Base-by-base conservation (phyloP, 2,113 vertebrate species). In the Actinemys pallida region DNA sequence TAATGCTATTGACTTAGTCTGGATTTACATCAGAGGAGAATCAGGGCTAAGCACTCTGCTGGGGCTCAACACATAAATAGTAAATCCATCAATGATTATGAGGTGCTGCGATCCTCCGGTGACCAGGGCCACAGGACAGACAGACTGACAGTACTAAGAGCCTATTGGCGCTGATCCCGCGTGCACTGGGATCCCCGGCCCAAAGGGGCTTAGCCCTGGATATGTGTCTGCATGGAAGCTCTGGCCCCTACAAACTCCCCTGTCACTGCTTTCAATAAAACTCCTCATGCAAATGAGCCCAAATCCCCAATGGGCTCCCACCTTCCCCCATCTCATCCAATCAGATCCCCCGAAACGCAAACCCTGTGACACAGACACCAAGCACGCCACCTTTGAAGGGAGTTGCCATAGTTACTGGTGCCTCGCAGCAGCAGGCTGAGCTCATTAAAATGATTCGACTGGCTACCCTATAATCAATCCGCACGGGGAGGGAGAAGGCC, bases 351-450 rank as follows among this genome's bases (percentile, higher is more conserved):
- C 1, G 39, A 5, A 92, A 90, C 81, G 89, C 84, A 62, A 88
- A 84, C 86, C 90, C 96, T 97, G 65, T 79, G 96, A 49, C 95
- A 96, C 89, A 97, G 88, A 78, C 96, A 94, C 95, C 87, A 80
- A 50, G 57, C 83, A 87, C 16, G 31, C 91, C 97, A 96, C 97
- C 96, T 98, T 92, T 87, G 94, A 93, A 92, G 90, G 97, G 91
- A 97, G 97, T 98, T 98, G 96, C 97, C 97, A 98, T 98, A 97
- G 97, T 98, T 97, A 98, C 97, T 96, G 92, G 95, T 88, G 96
- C 97, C 97, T 97, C 97, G 89, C 97, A 93, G 97, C 97, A 97
- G 97, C 95, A 92, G 78, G 62, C 94, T 12, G 89, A 96, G 96
- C 97, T 98, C 97, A 96, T 98, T 97, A 97, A 97, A 97, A 94